Evolutionary conservation across 2,113 vertebrate genomes (phyloP), one percentile per base, ranked within the genome.

Genomic region (Seriola aureovittata): DNA sequence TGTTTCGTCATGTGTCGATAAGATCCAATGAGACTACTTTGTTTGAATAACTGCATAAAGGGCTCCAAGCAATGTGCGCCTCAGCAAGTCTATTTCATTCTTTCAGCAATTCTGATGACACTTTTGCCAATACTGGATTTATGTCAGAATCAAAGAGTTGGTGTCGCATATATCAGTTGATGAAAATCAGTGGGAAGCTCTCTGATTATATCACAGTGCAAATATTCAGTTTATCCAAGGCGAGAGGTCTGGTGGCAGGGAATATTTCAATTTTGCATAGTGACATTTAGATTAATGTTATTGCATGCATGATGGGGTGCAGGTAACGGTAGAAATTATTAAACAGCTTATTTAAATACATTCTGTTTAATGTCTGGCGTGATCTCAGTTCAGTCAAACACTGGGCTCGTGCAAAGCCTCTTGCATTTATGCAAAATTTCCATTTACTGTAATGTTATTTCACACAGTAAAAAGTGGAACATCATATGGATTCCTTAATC

Each of bases 41-140:
- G 87, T 90, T 91, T 89, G 76, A 91, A 78, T 84, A 83, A 84
- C 52, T 46, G 84, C 48, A 63, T 65, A 75, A 84, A 83, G 44
- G 32, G 80, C 88, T 87, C 59, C 14, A 4, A 85, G 80, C 84
- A 76, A 59, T 50, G 85, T 77, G 55, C 44, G 58, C 72, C 42
- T 86, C 92, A 91, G 80, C 76, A 71, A 88, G 72, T 90, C 89
- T 81, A 36, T 83, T 85, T 87, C 88, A 84, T 70, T 87, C 78
- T 84, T 85, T 83, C 82, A 91, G 90, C 89, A 87, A 87, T 83
- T 82, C 88, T 86, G 86, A 90, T 83, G 86, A 88, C 88, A 92
- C 85, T 93, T 91, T 90, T 89, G 91, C 85, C 79, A 90, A 89
- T 83, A 42, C 77, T 52, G 82, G 55, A 42, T 86, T 88, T 90